These are phyloP conservation scores for Diorhabda carinulata DNA, from an alignment of 1,140 invertebrate genomes.

Conservation along the genomic window DNA sequence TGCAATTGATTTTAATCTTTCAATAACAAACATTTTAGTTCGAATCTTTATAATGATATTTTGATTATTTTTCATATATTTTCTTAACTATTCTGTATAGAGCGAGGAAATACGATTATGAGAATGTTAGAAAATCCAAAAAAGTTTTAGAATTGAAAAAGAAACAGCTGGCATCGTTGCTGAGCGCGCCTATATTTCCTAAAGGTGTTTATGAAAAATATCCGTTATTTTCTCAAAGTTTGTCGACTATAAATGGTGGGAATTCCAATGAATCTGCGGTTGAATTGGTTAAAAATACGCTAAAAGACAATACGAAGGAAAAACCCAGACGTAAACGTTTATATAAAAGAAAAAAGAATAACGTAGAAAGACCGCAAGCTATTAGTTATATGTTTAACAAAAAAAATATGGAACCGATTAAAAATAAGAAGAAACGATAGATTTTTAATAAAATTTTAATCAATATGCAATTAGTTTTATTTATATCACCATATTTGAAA, in stretches of 20 bases:
- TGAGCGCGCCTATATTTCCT: conserved; percentile 62
- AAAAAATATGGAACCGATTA: background rate
- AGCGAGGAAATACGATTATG: conserved; percentile 42
- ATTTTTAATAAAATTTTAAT: background rate
- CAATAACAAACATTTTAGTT: no score
- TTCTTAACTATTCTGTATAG: conserved; percentile 22
- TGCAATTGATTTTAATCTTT: no score
- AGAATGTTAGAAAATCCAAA: conserved; percentile 45
- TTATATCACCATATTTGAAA: no score
- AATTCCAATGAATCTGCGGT: conserved; percentile 49
- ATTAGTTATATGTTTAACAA: background rate
- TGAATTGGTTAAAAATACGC: conserved; percentile 56
- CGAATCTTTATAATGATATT: no score
- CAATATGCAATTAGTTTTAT: no score
- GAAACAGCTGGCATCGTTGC: conserved; percentile 54
- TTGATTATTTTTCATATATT: background rate
- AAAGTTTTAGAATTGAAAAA: conserved; percentile 52
- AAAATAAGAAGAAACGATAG: conserved; percentile 1
- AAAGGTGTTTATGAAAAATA: conserved; percentile 69
- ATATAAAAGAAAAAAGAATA: conserved; percentile 25
- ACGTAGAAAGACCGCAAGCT: background rate
- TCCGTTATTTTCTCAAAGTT: conserved; percentile 39
- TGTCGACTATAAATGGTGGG: conserved; percentile 11
- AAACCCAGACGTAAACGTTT: conserved; percentile 22
- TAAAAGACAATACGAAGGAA: conserved; percentile 37